Base-by-base conservation (phyloP, 30 jellyfish, hydroid and myxozoan genomes). In the Aurelia aurita region DNA sequence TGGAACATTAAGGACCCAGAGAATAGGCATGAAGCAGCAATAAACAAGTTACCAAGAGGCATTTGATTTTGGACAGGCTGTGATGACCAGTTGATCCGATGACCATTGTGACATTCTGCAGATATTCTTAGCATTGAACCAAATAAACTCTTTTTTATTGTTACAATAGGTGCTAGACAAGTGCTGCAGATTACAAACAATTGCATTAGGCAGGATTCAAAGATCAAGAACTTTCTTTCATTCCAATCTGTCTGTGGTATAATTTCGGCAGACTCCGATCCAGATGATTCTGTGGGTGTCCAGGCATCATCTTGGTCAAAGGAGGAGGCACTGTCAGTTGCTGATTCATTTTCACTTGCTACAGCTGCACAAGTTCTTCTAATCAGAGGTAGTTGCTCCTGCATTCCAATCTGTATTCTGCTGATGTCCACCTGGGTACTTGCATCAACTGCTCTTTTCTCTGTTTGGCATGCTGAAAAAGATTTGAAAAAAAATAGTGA, bases 11-110 rank as follows among this genome's bases (percentile, higher is more conserved):
- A n/a, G 75, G 75, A 63, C 5, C 90, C 90, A 23, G 90, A 80
- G 34, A 79, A 63, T 27, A 80, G 90, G 28, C 74, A 44, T 46
- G 83, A 44, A n/a, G 90, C 90, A 18, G 90, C 90, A 16, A 80
- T 28, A 27, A 80, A 35, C 29, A 80, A 55, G 34, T 80, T 80
- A 5, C 90, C 90, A 44, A 44, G 57, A 14, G 90, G 74, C 90
- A 80, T 80, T 27, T 63, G 64, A 44, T 53, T 28, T 21, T 47
- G 82, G n/a, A 31, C 27, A 25, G 90, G 90, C 60, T 80, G 83
- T 8, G 62, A 16, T 25, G 15, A 25, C 90, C 90, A 80, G 43
- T 80, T 66, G 21, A 4, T 51, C 53, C 3, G 34, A 49, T 80
- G 90, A 28, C 90, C 82, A 39, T 80, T 47, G 20, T 46, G 65